phyloP scores from a whole-genome alignment of 2,113 vertebrate species.

The Sterna hirundo region DNA sequence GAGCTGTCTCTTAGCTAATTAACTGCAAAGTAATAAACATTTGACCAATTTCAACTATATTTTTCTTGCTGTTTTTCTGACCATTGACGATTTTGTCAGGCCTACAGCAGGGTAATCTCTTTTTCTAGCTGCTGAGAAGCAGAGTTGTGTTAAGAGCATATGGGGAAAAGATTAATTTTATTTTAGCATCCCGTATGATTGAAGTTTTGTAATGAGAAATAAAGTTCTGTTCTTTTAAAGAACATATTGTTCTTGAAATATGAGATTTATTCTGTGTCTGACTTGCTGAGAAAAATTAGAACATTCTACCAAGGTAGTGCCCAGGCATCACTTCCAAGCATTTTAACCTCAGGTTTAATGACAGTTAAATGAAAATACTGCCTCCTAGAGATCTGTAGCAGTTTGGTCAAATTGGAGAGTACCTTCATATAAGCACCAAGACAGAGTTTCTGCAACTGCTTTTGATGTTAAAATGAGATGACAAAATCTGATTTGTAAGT shows the following conservation, averaged over 20 bases:
- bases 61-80: neutral
- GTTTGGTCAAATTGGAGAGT: neutral
- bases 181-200: neutral
- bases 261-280: neutral
- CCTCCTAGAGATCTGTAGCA: neutral
- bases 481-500: neutral
- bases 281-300: neutral
- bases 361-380: neutral
- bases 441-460: neutral
- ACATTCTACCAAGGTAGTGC: neutral
- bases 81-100: neutral
- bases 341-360: neutral
- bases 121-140: neutral
- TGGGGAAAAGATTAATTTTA: neutral
- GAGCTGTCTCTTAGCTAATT: neutral
- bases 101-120: neutral
- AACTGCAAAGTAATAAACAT: neutral
- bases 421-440: neutral
- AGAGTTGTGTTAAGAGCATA: neutral
- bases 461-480: neutral
- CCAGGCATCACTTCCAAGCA: neutral
- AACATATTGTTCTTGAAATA: neutral
- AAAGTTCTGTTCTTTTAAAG: neutral
- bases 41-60: neutral
- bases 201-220: neutral